Conservation (phyloP, 1,140 invertebrate species). For the Cherax quadricarinatus region DNA sequence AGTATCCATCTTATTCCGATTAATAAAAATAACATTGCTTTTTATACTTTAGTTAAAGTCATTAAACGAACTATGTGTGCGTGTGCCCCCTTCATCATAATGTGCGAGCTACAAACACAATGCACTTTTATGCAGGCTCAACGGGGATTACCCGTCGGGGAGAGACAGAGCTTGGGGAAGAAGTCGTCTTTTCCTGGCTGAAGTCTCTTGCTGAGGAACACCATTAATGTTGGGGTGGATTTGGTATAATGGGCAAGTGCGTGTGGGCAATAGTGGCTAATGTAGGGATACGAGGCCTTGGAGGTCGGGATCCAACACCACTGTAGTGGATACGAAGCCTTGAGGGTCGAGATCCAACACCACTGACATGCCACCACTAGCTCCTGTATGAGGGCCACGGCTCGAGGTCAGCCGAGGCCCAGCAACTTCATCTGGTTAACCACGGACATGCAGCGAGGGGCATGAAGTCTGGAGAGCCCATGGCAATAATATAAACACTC, state of each 20-base stretch:
- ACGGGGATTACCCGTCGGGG: conserved; percentile 3
- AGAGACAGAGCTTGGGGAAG: conserved; percentile 14
- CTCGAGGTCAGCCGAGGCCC: conserved; percentile 25
- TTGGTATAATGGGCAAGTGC: conserved; percentile 16
- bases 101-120: conserved; percentile 26
- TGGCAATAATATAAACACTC: conserved; percentile 49
- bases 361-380: background rate
- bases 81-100: conserved; percentile 27
- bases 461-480: conserved; percentile 19
- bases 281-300: conserved; percentile 24
- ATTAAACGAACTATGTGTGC: conserved; percentile 45
- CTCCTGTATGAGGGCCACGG: conserved; percentile 28
- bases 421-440: conserved; percentile 38
- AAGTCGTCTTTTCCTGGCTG: conserved; percentile 35
- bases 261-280: conserved; percentile 12
- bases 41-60: conserved; percentile 50
- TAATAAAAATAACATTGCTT: conserved; percentile 54
- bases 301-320: background rate
- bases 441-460: conserved; percentile 5
- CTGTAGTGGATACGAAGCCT: background rate
- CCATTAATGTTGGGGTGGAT: conserved; percentile 15
- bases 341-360: background rate
- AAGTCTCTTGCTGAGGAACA: conserved; percentile 37
- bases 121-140: conserved; percentile 15
- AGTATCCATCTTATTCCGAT: conserved; percentile 53